A percentile compares a stretch with the other conserved stretches of the same genome.
These are phyloP conservation scores for Stegodyphus dumicola DNA, from an alignment of 1,140 invertebrate genomes.

Conservation along the genomic window DNA sequence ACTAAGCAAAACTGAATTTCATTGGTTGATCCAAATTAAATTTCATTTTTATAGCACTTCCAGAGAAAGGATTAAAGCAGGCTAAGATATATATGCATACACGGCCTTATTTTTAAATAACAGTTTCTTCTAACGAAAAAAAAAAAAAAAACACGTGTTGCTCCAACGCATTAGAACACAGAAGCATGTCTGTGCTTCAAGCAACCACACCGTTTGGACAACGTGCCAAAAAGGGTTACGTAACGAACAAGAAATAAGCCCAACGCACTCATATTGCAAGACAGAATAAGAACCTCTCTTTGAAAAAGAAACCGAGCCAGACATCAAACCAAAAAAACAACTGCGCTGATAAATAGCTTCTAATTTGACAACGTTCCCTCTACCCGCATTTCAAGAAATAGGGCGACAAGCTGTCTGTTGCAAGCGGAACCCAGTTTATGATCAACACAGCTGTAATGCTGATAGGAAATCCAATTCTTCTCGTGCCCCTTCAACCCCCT, in stretches of 20 bases:
- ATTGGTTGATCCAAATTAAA: too few species aligned
- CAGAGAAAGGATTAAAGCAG: too few species aligned
- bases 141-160: not conserved
- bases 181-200: not conserved
- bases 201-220: not conserved
- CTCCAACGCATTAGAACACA: not conserved
- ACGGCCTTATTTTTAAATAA: too few species aligned
- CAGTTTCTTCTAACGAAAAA: too few species aligned
- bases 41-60: too few species aligned
- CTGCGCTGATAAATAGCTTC: constrained; percentile 21
- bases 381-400: not conserved
- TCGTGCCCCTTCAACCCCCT: not conserved
- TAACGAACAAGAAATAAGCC: not conserved
- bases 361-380: constrained; percentile 36
- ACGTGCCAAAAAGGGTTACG: not conserved
- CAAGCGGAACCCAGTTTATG: constrained; percentile 15
- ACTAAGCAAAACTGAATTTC: too few species aligned
- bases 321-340: not conserved
- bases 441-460: constrained; percentile 53
- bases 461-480: constrained; percentile 50
- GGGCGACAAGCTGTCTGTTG: constrained; percentile 51
- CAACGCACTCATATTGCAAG: too few species aligned
- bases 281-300: not conserved
- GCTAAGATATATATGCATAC: too few species aligned
- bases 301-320: not conserved